Base-by-base conservation (phyloP, 2,113 vertebrate genomes). In the Aythya baeri region DNA sequence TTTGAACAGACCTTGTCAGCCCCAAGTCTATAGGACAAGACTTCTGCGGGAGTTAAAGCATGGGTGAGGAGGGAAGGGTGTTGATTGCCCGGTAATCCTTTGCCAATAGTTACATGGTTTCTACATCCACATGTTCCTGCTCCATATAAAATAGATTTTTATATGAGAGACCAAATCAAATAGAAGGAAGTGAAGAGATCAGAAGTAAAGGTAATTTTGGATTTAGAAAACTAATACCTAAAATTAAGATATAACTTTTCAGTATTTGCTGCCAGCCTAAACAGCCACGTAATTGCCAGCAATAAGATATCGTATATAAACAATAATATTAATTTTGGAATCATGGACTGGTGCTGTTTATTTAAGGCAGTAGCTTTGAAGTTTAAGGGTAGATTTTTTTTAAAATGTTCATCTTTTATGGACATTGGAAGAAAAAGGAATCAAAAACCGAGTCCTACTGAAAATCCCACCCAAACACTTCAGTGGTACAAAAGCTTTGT, bases 31-130 rank as follows among this genome's bases (percentile, higher is more conserved):
- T 34, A 62, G 32, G 13, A 38, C 54, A 67, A 6, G 52, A 88
- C 13, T 87, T 83, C 6, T 5, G 7, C 11, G 29, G 29, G 49
- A 46, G 6, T 17, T 25, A 22, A 12, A 13, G 71, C 44, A 43
- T 23, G 46, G 34, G 12, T 59, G 18, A 26, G 9, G 32, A 20
- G 27, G 2, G 6, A 14, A 14, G 32, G 5, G 2, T 62, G 32
- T 44, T 34, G 52, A 49, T 21, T 36, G 44, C 43, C 38, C 9
- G 4, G 2, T 78, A 58, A 52, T 34, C 10, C 77, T 74, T 54
- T 80, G n/a, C 43, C 38, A 83, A 0, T 38, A 68, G 25, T 71
- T 87, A 36, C 0, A 0, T 65, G 43, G 32, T 59, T 88, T 84
- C 57, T 70, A 63, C 4, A 25, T 59, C 62, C 10, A 32, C 50